These are phyloP conservation scores for Blennius ocellaris DNA, from an alignment of 2,113 vertebrate species.

Conservation along the genomic window DNA sequence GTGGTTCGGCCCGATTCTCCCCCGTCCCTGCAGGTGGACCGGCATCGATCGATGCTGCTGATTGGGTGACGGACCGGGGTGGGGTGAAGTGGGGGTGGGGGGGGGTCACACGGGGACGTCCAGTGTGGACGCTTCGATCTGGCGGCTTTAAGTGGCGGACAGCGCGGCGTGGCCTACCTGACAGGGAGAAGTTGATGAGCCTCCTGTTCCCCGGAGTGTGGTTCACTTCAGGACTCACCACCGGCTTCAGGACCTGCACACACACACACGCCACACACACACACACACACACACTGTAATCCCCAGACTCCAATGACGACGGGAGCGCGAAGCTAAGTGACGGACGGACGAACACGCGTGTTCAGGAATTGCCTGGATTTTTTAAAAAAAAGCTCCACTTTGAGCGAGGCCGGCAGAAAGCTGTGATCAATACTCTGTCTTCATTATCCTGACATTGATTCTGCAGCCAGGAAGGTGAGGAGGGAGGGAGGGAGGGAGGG, in stretches of 20 bases:
- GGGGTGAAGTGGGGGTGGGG: no score
- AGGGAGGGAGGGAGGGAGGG: neutral
- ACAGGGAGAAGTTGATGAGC: conserved; percentile 95
- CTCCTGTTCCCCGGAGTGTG: conserved; percentile 90
- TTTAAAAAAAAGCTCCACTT: conserved; percentile 22
- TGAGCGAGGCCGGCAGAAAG: conserved; percentile 18
- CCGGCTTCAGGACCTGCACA: conserved; percentile 90
- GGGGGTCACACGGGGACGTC: neutral
- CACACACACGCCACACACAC: conserved; percentile 47
- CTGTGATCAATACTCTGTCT: conserved; percentile 57
- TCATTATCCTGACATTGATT: conserved; percentile 55
- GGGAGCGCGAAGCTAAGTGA: no score
- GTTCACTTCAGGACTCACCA: conserved; percentile 88
- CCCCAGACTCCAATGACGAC: no score
- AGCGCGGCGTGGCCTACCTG: conserved; percentile 81
- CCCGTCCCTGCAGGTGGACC: no score
- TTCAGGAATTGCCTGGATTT: neutral
- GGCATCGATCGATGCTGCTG: neutral
- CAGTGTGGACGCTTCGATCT: neutral
- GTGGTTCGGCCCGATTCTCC: no score
- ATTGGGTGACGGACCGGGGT: neutral
- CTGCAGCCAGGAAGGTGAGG: conserved; percentile 48
- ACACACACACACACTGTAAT: no score
- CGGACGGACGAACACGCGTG: no score
- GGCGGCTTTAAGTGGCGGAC: neutral